These are phyloP conservation scores for Menidia beryllina DNA, from an alignment of 2,113 vertebrate species.

Conservation along the genomic window DNA sequence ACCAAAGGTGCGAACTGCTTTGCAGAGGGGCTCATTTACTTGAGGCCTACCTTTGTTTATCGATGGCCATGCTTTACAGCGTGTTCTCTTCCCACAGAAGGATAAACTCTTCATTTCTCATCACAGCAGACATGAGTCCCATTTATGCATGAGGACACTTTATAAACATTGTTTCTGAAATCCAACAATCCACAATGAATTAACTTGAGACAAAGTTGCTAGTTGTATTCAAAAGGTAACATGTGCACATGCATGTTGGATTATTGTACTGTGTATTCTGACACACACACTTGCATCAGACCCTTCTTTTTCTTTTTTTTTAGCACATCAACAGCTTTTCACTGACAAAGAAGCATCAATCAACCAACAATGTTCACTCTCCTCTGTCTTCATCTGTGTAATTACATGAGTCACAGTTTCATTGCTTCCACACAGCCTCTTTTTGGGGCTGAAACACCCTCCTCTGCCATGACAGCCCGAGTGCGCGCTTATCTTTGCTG, in stretches of 20 bases:
- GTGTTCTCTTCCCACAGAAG: conserved; percentile 1
- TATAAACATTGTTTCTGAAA: conserved; percentile 2
- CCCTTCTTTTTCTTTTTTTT: conserved; percentile 12
- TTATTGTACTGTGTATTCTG: conserved; percentile 7
- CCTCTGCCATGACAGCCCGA: conserved; percentile 59
- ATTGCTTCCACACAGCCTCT: conserved; percentile 35
- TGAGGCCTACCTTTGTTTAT: conserved; percentile 54
- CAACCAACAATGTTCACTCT: conserved; percentile 40
- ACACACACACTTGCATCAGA: conserved; percentile 12
- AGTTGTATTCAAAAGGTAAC: background rate
- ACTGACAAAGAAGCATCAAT: conserved; percentile 31
- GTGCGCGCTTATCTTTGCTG: conserved; percentile 18
- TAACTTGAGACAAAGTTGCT: background rate
- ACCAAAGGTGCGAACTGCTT: conserved; percentile 57
- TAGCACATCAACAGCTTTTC: conserved; percentile 14
- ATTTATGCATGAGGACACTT: conserved; percentile 13
- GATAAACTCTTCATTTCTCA: conserved; percentile 28
- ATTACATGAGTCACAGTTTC: conserved; percentile 72
- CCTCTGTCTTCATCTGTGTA: conserved; percentile 61
- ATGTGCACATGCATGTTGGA: background rate
- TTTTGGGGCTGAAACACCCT: conserved; percentile 32
- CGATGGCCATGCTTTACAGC: conserved; percentile 36
- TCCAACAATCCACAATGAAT: background rate
- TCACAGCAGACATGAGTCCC: conserved; percentile 15
- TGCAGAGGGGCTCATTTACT: conserved; percentile 42